phyloP scores from a whole-genome alignment of 2,888 invertebrate species.

The Drepana falcataria region DNA sequence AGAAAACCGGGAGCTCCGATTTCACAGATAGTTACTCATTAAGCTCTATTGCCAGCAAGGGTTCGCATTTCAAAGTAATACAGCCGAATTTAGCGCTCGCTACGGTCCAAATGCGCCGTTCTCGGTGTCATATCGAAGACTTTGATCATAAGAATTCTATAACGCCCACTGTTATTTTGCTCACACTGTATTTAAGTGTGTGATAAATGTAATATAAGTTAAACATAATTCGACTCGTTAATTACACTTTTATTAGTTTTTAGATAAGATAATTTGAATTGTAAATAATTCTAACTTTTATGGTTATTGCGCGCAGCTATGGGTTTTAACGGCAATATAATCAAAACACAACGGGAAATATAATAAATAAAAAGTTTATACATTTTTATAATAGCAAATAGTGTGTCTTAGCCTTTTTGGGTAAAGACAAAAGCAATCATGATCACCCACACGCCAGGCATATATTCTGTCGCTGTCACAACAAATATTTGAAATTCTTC shows the following conservation, averaged over 20 bases:
- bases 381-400: too few species aligned
- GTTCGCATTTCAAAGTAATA: constrained; percentile 42
- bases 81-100: constrained; percentile 11
- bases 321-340: background rate
- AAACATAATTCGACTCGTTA: background rate
- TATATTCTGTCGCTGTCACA: too few species aligned
- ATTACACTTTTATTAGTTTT: background rate
- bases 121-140: constrained; percentile 40
- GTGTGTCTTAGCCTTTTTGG: too few species aligned
- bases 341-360: background rate
- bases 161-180: constrained; percentile 26
- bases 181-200: constrained; percentile 36
- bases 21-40: constrained; percentile 49
- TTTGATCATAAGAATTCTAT: constrained; percentile 44
- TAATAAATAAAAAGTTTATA: too few species aligned
- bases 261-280: background rate
- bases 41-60: constrained; percentile 26
- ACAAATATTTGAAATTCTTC: too few species aligned
- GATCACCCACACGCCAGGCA: too few species aligned
- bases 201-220: constrained; percentile 24
- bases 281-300: background rate
- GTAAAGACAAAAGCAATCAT: too few species aligned
- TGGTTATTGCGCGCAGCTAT: background rate
- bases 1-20: constrained; percentile 29
- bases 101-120: constrained; percentile 33